A percentile compares a stretch with the other conserved stretches of the same genome.
Evolutionary conservation across 2,797 vertebrate genomes (phyloP).

Genomic region (Sphenodon punctatus): DNA sequence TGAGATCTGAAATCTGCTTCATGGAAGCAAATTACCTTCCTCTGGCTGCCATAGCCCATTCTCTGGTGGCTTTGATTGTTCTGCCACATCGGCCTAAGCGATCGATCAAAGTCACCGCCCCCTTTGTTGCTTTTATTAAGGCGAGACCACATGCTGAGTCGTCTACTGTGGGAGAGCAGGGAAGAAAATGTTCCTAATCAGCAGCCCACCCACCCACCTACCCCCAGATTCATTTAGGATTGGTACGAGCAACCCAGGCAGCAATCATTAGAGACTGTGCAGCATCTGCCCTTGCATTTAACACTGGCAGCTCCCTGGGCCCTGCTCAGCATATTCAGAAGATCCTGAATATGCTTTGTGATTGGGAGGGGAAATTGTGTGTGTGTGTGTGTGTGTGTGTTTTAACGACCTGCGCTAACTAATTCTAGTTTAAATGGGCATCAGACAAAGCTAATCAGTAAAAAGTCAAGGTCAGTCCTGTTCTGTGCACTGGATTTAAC

Average conservation of each 20-base stretch:
- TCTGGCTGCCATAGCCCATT: background rate
- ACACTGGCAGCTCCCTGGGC: background rate
- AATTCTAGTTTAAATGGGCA: too few relatives aligned
- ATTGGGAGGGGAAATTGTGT: too few relatives aligned
- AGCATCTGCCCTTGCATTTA: too few relatives aligned
- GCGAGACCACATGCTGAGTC: background rate
- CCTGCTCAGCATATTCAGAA: too few relatives aligned
- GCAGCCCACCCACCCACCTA: background rate
- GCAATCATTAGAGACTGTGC: background rate
- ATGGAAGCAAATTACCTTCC: background rate
- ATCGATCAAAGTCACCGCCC: background rate
- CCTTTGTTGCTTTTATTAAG: too few relatives aligned
- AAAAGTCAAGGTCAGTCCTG: too few relatives aligned
- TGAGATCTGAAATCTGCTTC: background rate
- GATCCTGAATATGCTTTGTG: too few relatives aligned
- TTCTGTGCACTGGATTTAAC: too few relatives aligned
- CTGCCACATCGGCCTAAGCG: background rate
- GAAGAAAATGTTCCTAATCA: background rate
- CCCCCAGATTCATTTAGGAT: background rate
- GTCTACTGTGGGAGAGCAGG: background rate
- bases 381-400: too few relatives aligned
- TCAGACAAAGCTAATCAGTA: too few relatives aligned
- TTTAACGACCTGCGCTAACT: too few relatives aligned
- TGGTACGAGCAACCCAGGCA: background rate
- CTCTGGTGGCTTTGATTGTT: background rate